phyloP scores from a whole-genome alignment of 1,140 invertebrate genomes.

The Berghia stephanieae region DNA sequence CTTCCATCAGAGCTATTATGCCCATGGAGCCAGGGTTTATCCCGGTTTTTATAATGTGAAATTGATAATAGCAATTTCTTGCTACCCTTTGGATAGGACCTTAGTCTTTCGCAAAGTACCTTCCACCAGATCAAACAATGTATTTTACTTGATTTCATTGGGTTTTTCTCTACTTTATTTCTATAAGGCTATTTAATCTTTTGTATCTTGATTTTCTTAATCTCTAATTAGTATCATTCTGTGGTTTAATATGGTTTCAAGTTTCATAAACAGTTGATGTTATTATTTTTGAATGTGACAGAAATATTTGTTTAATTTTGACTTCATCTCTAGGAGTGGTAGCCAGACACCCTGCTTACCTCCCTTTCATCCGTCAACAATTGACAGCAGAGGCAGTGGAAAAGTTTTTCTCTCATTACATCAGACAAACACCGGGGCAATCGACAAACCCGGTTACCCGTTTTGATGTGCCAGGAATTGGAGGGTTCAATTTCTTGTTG shows the following conservation, averaged over 20 bases:
- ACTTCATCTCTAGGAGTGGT: slow-evolving; percentile 63
- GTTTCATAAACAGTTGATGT: neutral
- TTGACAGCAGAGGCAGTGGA: slow-evolving; percentile 66
- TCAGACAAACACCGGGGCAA: slow-evolving; percentile 47
- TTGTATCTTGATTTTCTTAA: too few species aligned
- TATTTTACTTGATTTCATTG: too few species aligned
- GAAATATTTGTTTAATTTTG: neutral
- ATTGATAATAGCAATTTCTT: too few species aligned
- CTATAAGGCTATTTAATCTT: too few species aligned
- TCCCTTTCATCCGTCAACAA: slow-evolving; percentile 63
- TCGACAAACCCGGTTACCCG: slow-evolving; percentile 51
- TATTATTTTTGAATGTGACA: neutral
- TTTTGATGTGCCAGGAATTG: slow-evolving; percentile 68
- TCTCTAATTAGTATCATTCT: too few species aligned
- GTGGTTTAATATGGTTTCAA: neutral
- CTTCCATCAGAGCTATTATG: too few species aligned
- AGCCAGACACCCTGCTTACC: slow-evolving; percentile 65
- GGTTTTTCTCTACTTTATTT: too few species aligned
- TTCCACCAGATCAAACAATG: too few species aligned
- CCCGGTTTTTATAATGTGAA: too few species aligned
- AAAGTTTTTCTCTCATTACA: slow-evolving; percentile 68
- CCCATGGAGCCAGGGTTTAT: too few species aligned
- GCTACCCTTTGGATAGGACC: too few species aligned
- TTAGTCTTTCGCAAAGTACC: too few species aligned
- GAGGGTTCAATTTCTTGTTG: slow-evolving; percentile 69